Percentiles rank a stretch among this genome's conserved stretches.
These are phyloP conservation scores for Desmodus rotundus DNA, from an alignment of 2,113 vertebrate species.

Conservation along the genomic window DNA sequence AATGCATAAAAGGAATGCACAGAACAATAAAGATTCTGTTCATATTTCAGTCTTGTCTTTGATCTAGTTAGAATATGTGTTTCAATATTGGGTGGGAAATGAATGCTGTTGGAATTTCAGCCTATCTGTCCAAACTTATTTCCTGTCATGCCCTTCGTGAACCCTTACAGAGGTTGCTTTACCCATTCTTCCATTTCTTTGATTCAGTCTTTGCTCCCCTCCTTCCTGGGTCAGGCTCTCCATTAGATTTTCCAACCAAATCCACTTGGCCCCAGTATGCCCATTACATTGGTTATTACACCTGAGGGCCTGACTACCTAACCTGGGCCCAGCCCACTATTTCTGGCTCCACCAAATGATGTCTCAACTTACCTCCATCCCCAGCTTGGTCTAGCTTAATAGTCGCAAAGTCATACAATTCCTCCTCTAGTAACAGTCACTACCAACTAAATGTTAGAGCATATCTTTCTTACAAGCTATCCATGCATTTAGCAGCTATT, in stretches of 20 bases:
- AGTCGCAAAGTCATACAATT: neutral
- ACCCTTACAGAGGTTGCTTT: neutral
- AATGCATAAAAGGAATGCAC: neutral
- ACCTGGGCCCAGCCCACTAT: neutral
- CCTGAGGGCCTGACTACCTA: neutral
- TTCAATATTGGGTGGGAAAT: neutral
- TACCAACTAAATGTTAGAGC: neutral
- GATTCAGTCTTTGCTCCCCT: neutral
- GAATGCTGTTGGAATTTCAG: neutral
- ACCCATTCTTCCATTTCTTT: neutral
- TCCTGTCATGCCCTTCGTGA: neutral
- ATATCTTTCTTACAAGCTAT: neutral
- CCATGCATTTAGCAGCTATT: neutral
- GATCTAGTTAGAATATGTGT: neutral
- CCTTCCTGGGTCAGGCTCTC: neutral
- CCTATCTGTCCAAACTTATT: neutral
- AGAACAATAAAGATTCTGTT: constrained; percentile 32
- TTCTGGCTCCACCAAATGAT: neutral
- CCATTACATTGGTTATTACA: neutral
- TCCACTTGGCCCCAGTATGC: neutral
- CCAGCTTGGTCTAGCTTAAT: neutral
- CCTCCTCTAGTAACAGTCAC: neutral
- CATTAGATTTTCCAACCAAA: neutral
- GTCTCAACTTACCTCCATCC: neutral
- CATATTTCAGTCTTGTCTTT: neutral